Base-by-base conservation (phyloP, 2,888 invertebrate species). In the Phortica okadai region DNA sequence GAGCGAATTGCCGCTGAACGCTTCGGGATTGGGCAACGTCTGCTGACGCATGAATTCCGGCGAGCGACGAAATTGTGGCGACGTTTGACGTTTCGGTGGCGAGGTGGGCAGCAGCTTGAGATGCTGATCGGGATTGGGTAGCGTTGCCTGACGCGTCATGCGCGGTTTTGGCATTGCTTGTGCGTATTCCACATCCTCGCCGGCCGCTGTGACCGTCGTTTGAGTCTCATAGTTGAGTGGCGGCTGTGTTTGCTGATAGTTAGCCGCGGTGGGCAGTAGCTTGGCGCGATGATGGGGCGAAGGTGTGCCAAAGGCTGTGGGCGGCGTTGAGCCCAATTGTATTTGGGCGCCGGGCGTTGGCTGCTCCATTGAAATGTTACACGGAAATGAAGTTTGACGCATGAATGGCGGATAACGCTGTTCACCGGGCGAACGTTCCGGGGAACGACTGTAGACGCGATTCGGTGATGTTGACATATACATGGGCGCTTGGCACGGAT, bases 71-170 rank as follows among this genome's bases (percentile, higher is more conserved):
- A 89, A 91, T 73, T 90, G 90, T 8, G 91, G 91, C 2, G 91
- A 91, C 1, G 90, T 86, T 77, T 91, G 91, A 0, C 91, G 89
- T 79, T 91, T 91, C 6, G 91, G 91, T 14, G 91, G 91, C 56
- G 91, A 91, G 6, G 91, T 91, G n/a, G 91, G 91, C 76, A 91
- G 69, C 58, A 91, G 78, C 79, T 91, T 91, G 8, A 90, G 82
- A 78, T 91, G 91, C 77, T 91, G 91, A 77, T 91, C 91, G 2
- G 91, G 91, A 85, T 91, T 91, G 10, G 91, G 91, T 44, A 91
- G 79, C 11, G 91, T 91, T 6, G 90, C 90, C 83, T 91, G 91
- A 1, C 91, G 87, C 82, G 89, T 84, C 83, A 91, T 89, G 25
- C 90, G 88, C 0, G 89, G 82, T 76, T 90, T 89, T 6, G 82